Evolutionary conservation across 1,140 invertebrate species (phyloP), one percentile per base, ranked within the genome.

Genomic region (Ceratina calcarata): DNA sequence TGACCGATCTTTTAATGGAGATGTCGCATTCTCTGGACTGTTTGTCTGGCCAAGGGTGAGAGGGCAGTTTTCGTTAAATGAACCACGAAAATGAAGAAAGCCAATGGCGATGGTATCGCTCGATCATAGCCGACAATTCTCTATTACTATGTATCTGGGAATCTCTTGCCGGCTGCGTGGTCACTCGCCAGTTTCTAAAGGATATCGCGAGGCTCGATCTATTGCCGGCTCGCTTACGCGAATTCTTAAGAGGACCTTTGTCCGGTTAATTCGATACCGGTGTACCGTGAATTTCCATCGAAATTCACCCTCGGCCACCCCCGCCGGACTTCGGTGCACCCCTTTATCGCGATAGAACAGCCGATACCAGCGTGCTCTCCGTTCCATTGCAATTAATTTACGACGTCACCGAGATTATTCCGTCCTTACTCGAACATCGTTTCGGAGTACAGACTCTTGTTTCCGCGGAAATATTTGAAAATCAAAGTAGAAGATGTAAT

Each of bases 121-220:
- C 87, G 89, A 91, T 91, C 87, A 91, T 91, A 88, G 87, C 82
- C 85, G 88, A 90, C 89, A 91, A 91, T 91, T 90, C 87, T 90
- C 88, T 87, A 91, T 91, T 91, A 90, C 89, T 91, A 91, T 91
- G 90, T 91, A 91, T 91, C 90, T 86, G 64, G 20, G 70, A 82
- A 90, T 89, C 86, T 89, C 60, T 73, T 49, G 80, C 82, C 76
- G 86, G 83, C 68, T 83, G 87, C 82, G 80, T 86, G 88, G 89
- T 87, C 88, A 89, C 80, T 72, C 80, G 82, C 79, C 37, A 45
- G 37, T 45, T 87, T 85, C 83, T 89, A 88, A 83, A 85, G 85
- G 83, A 66, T 89, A 89, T 89, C 88, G 64, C 73, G 20, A 74
- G 76, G 69, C 77, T 77, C 87, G 77, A 89, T 89, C 88, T 85